Evolutionary conservation across 2,888 invertebrate genomes (phyloP).

Genomic region (Spatulosminthurus flaviceps): DNA sequence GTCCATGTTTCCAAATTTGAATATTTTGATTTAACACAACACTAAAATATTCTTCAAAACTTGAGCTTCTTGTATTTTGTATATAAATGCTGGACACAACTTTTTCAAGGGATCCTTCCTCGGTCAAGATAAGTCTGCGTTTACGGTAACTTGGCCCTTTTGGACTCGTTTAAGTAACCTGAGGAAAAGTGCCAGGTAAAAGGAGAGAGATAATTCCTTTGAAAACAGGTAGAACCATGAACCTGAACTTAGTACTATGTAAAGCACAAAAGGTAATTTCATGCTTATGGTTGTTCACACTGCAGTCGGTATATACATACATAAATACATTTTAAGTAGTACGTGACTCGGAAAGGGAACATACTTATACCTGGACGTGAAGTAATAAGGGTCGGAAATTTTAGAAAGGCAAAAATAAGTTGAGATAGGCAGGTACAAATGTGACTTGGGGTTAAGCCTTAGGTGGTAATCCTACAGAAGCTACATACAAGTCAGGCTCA

Average conservation of each 20-base stretch:
- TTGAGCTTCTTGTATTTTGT: background rate
- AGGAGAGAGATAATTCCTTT: constrained; percentile 8
- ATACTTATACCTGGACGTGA: background rate
- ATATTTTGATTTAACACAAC: no score
- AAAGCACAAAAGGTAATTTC: background rate
- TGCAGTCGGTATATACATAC: background rate
- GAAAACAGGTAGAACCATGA: constrained; percentile 28
- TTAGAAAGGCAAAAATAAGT: background rate
- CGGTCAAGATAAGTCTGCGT: constrained; percentile 4
- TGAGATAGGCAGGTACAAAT: background rate
- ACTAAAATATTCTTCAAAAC: background rate
- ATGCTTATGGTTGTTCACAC: background rate
- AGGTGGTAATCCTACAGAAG: background rate
- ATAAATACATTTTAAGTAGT: background rate
- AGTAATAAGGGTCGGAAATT: background rate
- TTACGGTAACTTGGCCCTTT: background rate
- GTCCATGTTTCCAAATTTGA: no score
- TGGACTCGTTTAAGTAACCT: constrained; percentile 18
- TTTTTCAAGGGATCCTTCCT: background rate
- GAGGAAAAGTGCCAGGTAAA: background rate
- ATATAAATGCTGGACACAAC: background rate
- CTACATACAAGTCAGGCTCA: no score
- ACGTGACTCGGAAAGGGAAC: background rate
- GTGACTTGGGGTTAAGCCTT: background rate
- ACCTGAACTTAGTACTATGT: constrained; percentile 31